Evolutionary conservation across 2,888 invertebrate species (phyloP), one percentile per base, ranked within the genome.

Genomic region (Amiota mariae): DNA sequence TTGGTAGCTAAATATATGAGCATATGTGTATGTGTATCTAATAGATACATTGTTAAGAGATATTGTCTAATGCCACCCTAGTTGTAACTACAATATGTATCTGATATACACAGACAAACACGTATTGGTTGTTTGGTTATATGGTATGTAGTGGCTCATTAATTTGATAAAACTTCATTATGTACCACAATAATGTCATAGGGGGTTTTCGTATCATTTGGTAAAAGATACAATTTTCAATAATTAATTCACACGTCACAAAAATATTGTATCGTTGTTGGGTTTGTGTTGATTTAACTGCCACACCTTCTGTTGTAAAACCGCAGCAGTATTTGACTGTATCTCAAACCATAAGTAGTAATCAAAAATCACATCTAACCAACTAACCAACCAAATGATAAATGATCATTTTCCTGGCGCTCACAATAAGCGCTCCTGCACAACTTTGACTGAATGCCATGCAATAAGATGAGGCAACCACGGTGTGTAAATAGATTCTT

Each of bases 391-490:
- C 46, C 13, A 20, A 67, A 81, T 82, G 82, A 82, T 85, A 84
- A 84, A 84, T 84, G 83, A 81, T 82, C 75, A 72, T 71, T 68
- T 59, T 64, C 73, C 78, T 78, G 79, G 77, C 79, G 77, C 80
- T 77, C 78, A n/a, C 48, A 18, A 54, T 18, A 46, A 20, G 56
- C 72, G 63, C 71, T 61, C 59, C 59, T 67, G 68, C 54, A 64
- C 24, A 68, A 13, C 67, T 51, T 12, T 15, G 18, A 59, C 13
- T 20, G 18, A 20, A 8, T 12, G 15, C 24, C 12, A 63, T 24
- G 71, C 67, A 2, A 36, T 36, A 6, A 36, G 36, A 36, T 6
- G 36, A 36, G 36, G 36, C 36, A 36, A 36, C 36, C 13, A 8
- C 54, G 54, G n/a, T 54, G n/a, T 15, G 54, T 15, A 12, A n/a